Percentiles rank a stretch among this genome's conserved stretches.
Evolutionary conservation across 2,113 vertebrate species (phyloP).

Genomic region (Tachysurus vachellii): DNA sequence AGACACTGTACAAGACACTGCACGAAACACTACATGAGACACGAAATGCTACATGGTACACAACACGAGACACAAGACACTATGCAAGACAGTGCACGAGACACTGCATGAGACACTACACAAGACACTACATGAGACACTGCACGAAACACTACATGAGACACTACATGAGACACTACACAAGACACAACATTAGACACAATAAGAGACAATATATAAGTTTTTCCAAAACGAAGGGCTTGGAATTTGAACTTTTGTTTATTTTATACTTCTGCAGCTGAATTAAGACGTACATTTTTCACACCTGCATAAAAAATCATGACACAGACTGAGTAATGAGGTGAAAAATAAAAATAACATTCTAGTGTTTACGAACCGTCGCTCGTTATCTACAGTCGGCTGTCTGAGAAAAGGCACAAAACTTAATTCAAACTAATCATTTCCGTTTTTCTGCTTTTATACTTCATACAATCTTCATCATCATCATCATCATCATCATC

Average conservation of each 20-base stretch:
- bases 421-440: background rate
- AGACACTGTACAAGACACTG: no score
- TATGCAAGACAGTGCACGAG: no score
- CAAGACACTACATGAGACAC: no score
- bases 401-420: background rate
- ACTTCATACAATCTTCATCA: constrained; percentile 21
- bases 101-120: no score
- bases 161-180: no score
- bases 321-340: no score
- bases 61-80: background rate
- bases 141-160: no score
- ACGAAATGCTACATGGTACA: background rate
- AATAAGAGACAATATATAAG: no score
- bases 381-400: no score
- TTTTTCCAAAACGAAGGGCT: background rate
- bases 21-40: no score
- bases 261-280: background rate
- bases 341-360: background rate
- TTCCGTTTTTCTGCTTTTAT: constrained; percentile 6
- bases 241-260: background rate
- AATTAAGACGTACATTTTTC: background rate
- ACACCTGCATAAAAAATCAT: no score
- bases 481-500: constrained; percentile 27
- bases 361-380: background rate
- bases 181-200: no score